These are phyloP conservation scores for Bombycilla garrulus DNA, from an alignment of 2,113 vertebrate species.

Conservation along the genomic window DNA sequence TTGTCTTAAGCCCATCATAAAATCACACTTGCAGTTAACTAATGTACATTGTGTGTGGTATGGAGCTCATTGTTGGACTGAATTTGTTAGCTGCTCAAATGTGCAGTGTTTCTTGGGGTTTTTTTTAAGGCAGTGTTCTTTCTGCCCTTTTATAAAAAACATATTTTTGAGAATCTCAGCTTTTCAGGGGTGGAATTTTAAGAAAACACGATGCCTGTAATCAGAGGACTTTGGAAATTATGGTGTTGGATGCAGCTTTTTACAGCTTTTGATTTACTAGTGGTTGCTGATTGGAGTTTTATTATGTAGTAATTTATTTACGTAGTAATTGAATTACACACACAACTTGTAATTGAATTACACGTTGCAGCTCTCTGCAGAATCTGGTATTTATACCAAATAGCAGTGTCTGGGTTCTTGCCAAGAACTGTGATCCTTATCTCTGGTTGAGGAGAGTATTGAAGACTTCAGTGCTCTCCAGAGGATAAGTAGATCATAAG, in stretches of 20 bases:
- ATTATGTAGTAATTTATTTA: background rate
- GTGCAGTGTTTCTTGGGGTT: background rate
- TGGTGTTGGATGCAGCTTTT: background rate
- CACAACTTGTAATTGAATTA: background rate
- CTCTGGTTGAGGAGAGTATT: background rate
- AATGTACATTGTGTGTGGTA: background rate
- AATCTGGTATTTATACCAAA: background rate
- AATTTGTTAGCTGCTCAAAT: background rate
- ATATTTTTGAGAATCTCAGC: background rate
- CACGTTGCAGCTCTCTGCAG: background rate
- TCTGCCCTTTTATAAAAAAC: background rate
- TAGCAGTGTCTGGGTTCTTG: background rate
- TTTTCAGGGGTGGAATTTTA: background rate
- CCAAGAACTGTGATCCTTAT: background rate
- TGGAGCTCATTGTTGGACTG: background rate
- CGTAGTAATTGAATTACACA: background rate
- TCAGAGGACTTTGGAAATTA: background rate
- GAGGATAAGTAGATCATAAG: background rate
- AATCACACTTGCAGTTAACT: conserved; percentile 23
- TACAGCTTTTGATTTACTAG: background rate
- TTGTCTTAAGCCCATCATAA: conserved; percentile 29
- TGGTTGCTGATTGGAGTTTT: background rate
- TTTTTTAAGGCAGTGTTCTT: background rate
- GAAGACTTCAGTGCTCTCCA: background rate
- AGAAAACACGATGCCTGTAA: background rate